Conservation (phyloP, 2,113 vertebrate species). For the Mastomys natalensis region DNA sequence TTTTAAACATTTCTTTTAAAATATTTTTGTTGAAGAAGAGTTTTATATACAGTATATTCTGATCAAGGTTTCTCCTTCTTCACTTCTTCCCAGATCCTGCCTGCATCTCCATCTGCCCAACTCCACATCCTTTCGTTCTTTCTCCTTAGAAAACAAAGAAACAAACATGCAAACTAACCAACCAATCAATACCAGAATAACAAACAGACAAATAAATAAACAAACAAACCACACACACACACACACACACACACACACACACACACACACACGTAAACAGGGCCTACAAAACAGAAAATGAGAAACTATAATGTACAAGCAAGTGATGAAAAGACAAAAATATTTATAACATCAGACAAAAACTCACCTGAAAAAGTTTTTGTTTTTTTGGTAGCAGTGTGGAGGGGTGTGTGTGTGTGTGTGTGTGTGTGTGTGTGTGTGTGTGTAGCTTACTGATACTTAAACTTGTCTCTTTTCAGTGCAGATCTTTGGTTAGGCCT, state of each 20-base stretch:
- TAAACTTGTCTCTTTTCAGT: not conserved
- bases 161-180: not conserved
- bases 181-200: not conserved
- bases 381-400: not conserved
- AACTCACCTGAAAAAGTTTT: not conserved
- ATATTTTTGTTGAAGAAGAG: not conserved
- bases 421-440: not conserved
- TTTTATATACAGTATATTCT: not conserved
- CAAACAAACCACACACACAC: not conserved
- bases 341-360: not conserved
- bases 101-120: not conserved
- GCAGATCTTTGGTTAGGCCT: not conserved
- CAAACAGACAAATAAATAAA: not conserved
- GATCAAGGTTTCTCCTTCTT: not conserved
- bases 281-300: not conserved
- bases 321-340: not conserved
- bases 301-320: not conserved
- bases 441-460: not conserved
- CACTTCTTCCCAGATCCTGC: no score
- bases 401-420: not conserved
- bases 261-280: not conserved
- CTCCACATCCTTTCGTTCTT: not conserved
- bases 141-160: not conserved
- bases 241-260: not conserved
- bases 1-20: not conserved